Evolutionary conservation across 2,888 invertebrate genomes (phyloP).

Genomic region (Philopedon plagiatum): DNA sequence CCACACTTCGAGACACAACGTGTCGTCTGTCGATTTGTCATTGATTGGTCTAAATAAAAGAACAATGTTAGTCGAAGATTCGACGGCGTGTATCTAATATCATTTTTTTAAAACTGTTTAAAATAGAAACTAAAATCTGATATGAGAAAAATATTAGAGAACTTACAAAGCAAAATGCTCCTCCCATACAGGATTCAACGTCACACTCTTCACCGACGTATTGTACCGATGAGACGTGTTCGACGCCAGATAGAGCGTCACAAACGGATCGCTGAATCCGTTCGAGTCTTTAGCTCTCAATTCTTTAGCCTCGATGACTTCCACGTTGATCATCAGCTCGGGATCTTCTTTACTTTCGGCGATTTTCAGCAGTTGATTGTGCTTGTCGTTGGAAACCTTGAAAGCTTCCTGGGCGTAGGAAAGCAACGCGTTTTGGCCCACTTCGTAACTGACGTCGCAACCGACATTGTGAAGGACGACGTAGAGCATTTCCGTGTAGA

Average conservation of each 20-base stretch:
- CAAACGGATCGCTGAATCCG: slow-evolving; percentile 98
- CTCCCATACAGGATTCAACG: slow-evolving; percentile 95
- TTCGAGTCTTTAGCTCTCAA: slow-evolving; percentile 88
- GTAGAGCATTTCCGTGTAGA: slow-evolving; percentile 87
- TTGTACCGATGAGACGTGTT: slow-evolving; percentile 85
- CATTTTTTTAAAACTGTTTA: too few relatives aligned
- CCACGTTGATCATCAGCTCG: slow-evolving; percentile 86
- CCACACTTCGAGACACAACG: slow-evolving; percentile 88
- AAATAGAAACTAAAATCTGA: too few relatives aligned
- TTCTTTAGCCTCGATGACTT: slow-evolving; percentile 90
- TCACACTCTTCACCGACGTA: slow-evolving; percentile 92
- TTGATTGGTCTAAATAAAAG: slow-evolving; percentile 76
- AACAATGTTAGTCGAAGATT: too few relatives aligned
- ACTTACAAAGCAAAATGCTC: slow-evolving; percentile 97
- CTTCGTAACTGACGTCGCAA: slow-evolving; percentile 80
- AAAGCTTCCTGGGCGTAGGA: slow-evolving; percentile 87
- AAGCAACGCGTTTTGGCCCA: slow-evolving; percentile 79
- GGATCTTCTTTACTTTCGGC: slow-evolving; percentile 87
- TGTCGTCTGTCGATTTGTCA: slow-evolving; percentile 81
- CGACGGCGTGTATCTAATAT: too few relatives aligned
- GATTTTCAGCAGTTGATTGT: slow-evolving; percentile 76
- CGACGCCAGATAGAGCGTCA: slow-evolving; percentile 89
- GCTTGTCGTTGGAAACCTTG: slow-evolving; percentile 83
- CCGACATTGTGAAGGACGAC: slow-evolving; percentile 89
- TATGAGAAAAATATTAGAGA: slow-evolving; percentile 1